A percentile compares a stretch with the other conserved stretches of the same genome.
Conservation (phyloP, 2,113 vertebrate species). For the Mungos mungo region DNA sequence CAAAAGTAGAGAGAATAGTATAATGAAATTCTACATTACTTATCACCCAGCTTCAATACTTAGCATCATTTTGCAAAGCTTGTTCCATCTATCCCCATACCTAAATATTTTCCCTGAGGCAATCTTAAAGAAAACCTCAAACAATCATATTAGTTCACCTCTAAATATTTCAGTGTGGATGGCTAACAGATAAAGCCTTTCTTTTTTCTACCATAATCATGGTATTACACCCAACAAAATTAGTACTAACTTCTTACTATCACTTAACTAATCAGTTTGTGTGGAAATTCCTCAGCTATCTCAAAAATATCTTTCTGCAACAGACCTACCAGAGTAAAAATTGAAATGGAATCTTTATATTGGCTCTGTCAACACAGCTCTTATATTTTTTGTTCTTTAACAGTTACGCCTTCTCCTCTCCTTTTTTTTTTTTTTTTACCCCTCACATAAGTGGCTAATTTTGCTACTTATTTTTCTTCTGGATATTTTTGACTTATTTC, state of each 20-base stretch:
- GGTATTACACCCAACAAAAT: neutral
- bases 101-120: neutral
- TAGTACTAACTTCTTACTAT: conserved; percentile 29
- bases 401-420: neutral
- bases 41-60: neutral
- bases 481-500: neutral
- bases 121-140: conserved; percentile 1
- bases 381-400: neutral
- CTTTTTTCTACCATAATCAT: neutral
- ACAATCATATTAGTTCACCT: neutral
- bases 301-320: neutral
- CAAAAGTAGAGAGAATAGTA: neutral
- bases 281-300: neutral
- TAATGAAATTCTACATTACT: neutral
- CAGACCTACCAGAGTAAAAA: neutral
- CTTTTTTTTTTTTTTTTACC: neutral
- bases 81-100: neutral
- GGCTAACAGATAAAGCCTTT: neutral
- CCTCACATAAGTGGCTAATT: neutral
- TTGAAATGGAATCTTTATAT: neutral
- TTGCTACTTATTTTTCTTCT: neutral
- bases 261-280: neutral
- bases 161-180: conserved; percentile 8
- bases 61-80: neutral
- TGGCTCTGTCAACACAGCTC: neutral